Base-by-base conservation (phyloP, 1,140 invertebrate genomes). In the Parasteatoda tepidariorum region DNA sequence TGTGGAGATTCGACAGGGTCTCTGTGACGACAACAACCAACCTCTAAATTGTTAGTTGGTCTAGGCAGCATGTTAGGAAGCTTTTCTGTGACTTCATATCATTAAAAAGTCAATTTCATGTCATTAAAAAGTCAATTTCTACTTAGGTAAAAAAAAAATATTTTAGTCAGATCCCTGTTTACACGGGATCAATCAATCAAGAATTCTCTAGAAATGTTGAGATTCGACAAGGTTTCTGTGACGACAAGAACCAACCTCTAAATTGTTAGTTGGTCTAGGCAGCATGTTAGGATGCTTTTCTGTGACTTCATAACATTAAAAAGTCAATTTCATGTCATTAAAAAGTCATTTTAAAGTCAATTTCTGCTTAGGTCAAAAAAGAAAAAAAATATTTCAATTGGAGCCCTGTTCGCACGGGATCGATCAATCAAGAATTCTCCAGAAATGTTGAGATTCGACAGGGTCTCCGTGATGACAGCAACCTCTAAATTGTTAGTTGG, bases 1-100 rank as follows among this genome's bases (percentile, higher is more conserved):
- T n/a, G n/a, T n/a, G n/a, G n/a, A n/a, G n/a, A n/a, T 84, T 83
- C 66, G 83, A 26, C 59, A 76, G 74, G 30, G 41, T 62, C 28
- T 84, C 83, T 64, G 83, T 83, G 31, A 84, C 54, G 59, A 84
- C 59, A 54, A 54, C 26, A 57, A 73, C 48, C 24, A 54, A 71
- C 41, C 26, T 31, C 67, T 30, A 31, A 28, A 73, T 73, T 57
- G 13, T 54, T 54, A 30, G 68, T 55, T 30, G 68, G 26, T 73
- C 41, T 73, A 13, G 24, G 41, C 28, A 55, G 26, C 48, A 73
- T 31, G 11, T 31, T 73, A 4, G 48, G 54, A 57, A 55, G 28
- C 18, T 74, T 74, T 74, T 57, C 70, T 34, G 30, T 48, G 7
- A 71, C 67, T 71, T 71, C 34, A 54, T 26, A 18, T 54, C n/a